Percentiles rank a stretch among this genome's conserved stretches.
Evolutionary conservation across 2,888 invertebrate genomes (phyloP).

Genomic region (Sminthurides aquaticus): DNA sequence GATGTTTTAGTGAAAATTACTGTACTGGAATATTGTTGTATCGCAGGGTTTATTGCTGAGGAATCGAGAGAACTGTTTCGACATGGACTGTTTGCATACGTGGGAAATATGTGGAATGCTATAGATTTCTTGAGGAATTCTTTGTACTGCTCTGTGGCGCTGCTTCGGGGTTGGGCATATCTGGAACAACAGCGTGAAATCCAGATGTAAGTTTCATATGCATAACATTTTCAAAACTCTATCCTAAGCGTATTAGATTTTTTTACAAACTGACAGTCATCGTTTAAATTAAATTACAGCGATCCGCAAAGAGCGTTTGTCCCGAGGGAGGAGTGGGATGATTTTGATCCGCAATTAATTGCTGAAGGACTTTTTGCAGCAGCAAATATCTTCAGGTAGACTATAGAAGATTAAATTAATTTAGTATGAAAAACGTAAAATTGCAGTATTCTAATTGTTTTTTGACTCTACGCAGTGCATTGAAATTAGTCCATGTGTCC

Average conservation of each 20-base stretch:
- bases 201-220: constrained; percentile 17
- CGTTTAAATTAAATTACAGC: constrained; percentile 67
- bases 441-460: no score
- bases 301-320: constrained; percentile 52
- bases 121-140: constrained; percentile 87
- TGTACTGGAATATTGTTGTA: no score
- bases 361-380: constrained; percentile 97
- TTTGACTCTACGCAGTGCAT: constrained; percentile 63
- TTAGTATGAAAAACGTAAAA: no score
- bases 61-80: constrained; percentile 83
- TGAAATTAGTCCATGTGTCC: constrained; percentile 85
- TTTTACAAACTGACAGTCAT: no score
- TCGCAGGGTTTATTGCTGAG: constrained; percentile 75
- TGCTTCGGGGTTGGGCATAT: constrained; percentile 59
- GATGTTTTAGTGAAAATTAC: no score
- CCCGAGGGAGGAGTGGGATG: constrained; percentile 85
- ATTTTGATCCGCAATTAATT: constrained; percentile 96
- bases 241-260: no score
- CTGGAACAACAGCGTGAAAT: constrained; percentile 27
- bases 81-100: constrained; percentile 74
- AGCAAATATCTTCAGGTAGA: constrained; percentile 85
- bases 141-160: constrained; percentile 66
- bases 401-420: no score
- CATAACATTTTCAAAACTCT: neutral
- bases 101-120: constrained; percentile 92